Conservation (phyloP, 2,888 invertebrate genomes). For the Cephus rjabovi region DNA sequence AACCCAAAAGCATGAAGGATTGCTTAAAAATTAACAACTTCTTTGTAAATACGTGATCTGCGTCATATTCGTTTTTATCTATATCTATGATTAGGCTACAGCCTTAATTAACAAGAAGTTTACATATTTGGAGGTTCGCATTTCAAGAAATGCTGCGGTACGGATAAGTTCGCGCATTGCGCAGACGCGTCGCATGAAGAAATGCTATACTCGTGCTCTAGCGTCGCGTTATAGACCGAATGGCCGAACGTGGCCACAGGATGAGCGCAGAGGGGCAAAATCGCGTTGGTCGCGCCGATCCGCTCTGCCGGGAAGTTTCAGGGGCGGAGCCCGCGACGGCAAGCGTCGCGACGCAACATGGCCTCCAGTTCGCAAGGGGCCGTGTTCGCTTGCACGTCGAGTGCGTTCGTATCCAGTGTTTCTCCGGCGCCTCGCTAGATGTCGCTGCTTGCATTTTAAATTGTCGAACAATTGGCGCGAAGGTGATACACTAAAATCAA, state of each 20-base stretch:
- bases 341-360: slow-evolving; percentile 47
- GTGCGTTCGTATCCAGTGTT: slow-evolving; percentile 33
- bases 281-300: neutral
- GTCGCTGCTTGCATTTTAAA: slow-evolving; percentile 39
- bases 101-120: slow-evolving; percentile 23
- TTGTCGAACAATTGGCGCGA: slow-evolving; percentile 18
- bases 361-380: slow-evolving; percentile 53
- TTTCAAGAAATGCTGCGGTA: neutral
- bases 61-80: neutral
- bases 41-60: too few relatives aligned
- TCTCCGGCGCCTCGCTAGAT: slow-evolving; percentile 42
- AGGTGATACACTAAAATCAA: neutral
- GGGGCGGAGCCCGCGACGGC: slow-evolving; percentile 41
- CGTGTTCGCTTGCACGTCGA: slow-evolving; percentile 48
- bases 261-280: slow-evolving; percentile 19
- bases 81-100: slow-evolving; percentile 16
- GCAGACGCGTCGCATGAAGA: slow-evolving; percentile 17
- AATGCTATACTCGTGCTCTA: slow-evolving; percentile 16
- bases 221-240: neutral
- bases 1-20: too few relatives aligned
- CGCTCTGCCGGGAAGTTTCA: slow-evolving; percentile 13
- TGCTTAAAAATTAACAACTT: too few relatives aligned
- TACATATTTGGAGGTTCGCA: neutral
- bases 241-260: neutral
- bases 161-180: neutral